Percentiles rank a stretch among this genome's conserved stretches.
phyloP scores from a whole-genome alignment of 1,140 invertebrate species.

The Cydia amplana region DNA sequence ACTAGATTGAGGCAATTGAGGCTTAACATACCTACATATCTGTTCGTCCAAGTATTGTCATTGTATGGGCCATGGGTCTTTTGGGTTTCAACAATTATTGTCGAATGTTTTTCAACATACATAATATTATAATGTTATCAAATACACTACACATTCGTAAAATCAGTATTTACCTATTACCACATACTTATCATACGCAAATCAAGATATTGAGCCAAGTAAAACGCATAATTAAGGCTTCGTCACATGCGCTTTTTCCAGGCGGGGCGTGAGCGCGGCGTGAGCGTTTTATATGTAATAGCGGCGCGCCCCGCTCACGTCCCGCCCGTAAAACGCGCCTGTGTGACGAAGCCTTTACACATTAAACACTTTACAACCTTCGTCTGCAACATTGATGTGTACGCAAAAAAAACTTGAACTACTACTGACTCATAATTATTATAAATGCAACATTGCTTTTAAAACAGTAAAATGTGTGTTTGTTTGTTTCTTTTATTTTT shows the following conservation, averaged over 20 bases:
- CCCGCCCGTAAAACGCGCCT: no score
- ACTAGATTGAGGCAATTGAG: neutral
- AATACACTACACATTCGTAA: neutral
- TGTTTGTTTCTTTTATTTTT: neutral
- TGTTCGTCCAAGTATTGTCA: no score
- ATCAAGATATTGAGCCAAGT: neutral
- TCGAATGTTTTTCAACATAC: no score
- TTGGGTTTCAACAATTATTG: no score
- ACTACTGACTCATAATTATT: constrained; percentile 8
- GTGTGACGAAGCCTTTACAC: no score
- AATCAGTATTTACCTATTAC: neutral
- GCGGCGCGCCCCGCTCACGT: no score
- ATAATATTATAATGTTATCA: no score
- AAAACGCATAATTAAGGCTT: neutral
- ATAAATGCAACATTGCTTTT: neutral
- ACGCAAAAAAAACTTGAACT: neutral
- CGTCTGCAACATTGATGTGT: neutral
- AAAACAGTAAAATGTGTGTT: neutral
- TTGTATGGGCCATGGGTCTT: no score
- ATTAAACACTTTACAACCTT: neutral
- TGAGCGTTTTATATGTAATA: no score
- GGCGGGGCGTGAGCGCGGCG: no score
- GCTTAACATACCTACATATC: no score
- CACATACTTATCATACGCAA: neutral
- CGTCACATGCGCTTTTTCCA: no score